These are phyloP conservation scores for Nesidiocoris tenuis DNA, from an alignment of 2,888 invertebrate species.

Conservation along the genomic window DNA sequence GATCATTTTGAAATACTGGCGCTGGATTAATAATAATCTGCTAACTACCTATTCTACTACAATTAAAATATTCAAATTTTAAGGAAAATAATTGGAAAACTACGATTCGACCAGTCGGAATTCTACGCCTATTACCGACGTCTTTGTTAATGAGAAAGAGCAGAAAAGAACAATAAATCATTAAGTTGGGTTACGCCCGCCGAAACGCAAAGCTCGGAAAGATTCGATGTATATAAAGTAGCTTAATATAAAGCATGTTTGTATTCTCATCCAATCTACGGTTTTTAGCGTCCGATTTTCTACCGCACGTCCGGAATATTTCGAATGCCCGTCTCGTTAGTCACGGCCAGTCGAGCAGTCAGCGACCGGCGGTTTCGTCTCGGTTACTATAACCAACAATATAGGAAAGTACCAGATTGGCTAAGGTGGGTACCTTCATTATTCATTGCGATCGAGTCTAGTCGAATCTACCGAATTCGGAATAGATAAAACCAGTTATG, in stretches of 20 bases:
- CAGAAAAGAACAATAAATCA: background rate
- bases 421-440: no score
- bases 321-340: background rate
- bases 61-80: no score
- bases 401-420: background rate
- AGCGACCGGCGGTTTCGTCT: background rate
- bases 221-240: background rate
- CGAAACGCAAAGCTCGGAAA: background rate
- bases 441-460: no score
- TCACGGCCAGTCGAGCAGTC: background rate
- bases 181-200: background rate
- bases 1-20: no score
- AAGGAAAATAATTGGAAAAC: no score
- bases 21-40: no score
- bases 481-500: no score
- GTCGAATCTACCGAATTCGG: no score
- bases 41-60: no score
- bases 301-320: background rate
- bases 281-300: background rate
- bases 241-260: background rate
- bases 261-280: background rate
- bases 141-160: background rate
- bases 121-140: background rate
- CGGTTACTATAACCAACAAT: background rate
- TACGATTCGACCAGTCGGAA: background rate